Evolutionary conservation across 2,113 vertebrate genomes (phyloP).

Genomic region (Aleadryas rufinucha): DNA sequence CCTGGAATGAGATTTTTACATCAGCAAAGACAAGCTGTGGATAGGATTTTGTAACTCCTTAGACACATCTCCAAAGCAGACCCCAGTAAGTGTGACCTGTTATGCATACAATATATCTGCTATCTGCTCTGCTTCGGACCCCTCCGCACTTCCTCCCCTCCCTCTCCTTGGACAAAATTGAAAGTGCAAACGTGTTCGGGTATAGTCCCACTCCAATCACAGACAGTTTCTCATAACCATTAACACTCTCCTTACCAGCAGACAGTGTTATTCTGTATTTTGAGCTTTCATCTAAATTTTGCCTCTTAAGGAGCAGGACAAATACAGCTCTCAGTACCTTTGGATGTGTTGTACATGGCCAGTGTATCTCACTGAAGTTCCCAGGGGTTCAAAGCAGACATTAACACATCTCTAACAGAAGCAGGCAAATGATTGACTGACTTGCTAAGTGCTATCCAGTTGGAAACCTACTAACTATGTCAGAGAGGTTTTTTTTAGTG

Average conservation of each 20-base stretch:
- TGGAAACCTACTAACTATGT: background rate
- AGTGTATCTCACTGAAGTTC: background rate
- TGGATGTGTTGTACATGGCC: background rate
- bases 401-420: background rate
- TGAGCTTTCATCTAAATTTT: background rate
- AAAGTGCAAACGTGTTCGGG: background rate
- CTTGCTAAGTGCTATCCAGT: background rate
- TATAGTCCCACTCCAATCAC: background rate
- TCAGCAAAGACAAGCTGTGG: background rate
- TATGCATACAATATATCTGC: background rate
- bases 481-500: background rate
- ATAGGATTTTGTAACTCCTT: background rate
- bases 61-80: background rate
- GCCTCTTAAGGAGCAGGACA: background rate
- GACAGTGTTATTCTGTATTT: background rate
- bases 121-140: background rate
- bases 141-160: background rate
- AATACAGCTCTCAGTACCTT: conserved; percentile 3
- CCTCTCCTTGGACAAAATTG: background rate
- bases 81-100: accelerated
- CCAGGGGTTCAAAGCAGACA: background rate
- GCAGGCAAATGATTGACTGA: background rate
- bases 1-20: background rate
- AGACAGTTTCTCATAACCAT: background rate
- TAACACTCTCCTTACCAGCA: background rate